Percentiles rank a stretch among this genome's conserved stretches.
phyloP scores from a whole-genome alignment of 2,113 vertebrate species.

The Petaurus breviceps region DNA sequence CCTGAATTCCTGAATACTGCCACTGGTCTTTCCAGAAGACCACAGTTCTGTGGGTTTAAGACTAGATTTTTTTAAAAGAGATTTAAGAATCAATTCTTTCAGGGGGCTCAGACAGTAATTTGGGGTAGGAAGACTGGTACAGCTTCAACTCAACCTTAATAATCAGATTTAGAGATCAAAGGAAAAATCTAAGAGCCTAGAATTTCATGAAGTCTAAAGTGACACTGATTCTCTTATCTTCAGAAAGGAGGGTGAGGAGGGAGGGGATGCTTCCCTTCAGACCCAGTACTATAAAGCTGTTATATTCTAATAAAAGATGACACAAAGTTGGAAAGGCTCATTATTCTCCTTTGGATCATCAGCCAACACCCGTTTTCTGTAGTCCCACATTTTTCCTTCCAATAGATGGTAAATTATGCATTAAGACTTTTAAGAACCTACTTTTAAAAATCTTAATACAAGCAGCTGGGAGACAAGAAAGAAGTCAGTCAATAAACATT shows the following conservation, averaged over 20 bases:
- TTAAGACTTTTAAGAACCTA: neutral
- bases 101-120: neutral
- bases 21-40: neutral
- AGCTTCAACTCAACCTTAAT: slow-evolving; percentile 17
- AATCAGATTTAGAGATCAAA: slow-evolving; percentile 60
- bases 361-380: neutral
- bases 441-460: neutral
- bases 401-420: fast-evolving
- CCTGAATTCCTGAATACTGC: neutral
- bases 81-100: neutral
- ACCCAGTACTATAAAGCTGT: neutral
- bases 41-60: neutral
- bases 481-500: neutral
- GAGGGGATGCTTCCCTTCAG: too few relatives aligned
- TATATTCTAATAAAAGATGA: neutral
- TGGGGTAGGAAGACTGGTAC: neutral
- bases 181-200: neutral
- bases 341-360: neutral
- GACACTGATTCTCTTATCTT: neutral
- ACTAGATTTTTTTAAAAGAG: neutral
- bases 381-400: neutral
- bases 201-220: slow-evolving; percentile 25
- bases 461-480: neutral
- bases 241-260: neutral
- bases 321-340: neutral